Base-by-base conservation (phyloP, 2,797 vertebrate genomes). In the Lepus oiostolus region DNA sequence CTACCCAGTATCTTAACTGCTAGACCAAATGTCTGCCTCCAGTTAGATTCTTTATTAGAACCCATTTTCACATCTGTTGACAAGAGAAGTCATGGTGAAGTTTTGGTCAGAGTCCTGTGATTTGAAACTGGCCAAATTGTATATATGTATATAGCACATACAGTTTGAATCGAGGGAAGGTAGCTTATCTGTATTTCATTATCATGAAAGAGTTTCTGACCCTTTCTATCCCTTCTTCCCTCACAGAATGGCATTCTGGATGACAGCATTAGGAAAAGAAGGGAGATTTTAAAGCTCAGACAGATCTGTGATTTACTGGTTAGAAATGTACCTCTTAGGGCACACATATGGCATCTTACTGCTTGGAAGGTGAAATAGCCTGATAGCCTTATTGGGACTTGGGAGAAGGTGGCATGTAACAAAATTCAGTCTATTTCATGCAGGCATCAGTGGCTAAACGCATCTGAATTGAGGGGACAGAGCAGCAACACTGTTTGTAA, bases 61-160 rank as follows among this genome's bases (percentile, higher is more conserved):
- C 10, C 54, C 38, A 65, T 60, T 89, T 92, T 92, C 79, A 30
- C 50, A 67, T 76, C 50, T 88, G 11, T 16, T 90, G 35, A 75
- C 17, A 54, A 80, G 16, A 83, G 47, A 90, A 88, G 79, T 76
- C 87, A 70, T 76, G 28, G 32, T 88, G 72, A 93, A 63, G 58
- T 90, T 95, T 83, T 76, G 92, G 67, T n/a, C 4, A 58, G 86
- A 84, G 13, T 90, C 80, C 30, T 80, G 26, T 67, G 9, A 80
- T 60, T 92, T 91, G 86, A 93, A 89, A 92, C 3, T 75, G 71
- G 58, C 26, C 24, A 79, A 74, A 67, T 84, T 75, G 47, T 63
- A 67, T 65, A 52, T 58, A 24, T 30, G 3, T 24, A 19, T 26
- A 10, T 86, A 86, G 26, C 42, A 88, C 21, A 38, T 60, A n/a